Conservation (phyloP, 2,888 invertebrate species). For the Drosophila picticornis region DNA sequence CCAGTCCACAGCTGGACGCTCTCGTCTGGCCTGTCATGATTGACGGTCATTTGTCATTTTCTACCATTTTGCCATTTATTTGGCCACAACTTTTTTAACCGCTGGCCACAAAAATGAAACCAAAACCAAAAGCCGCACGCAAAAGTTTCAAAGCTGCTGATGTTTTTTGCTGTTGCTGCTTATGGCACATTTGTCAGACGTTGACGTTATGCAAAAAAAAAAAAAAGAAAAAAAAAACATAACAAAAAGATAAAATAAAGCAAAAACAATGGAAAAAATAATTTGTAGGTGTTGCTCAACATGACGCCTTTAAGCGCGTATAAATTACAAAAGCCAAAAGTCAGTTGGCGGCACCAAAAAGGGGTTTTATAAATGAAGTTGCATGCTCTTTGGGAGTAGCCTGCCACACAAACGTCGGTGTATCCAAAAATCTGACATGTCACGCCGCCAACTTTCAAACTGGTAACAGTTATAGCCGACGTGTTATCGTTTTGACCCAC, state of each 20-base stretch:
- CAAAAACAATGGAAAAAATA: slow-evolving; percentile 49
- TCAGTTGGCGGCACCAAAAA: slow-evolving; percentile 47
- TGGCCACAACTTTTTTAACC: slow-evolving; percentile 76
- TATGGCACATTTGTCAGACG: slow-evolving; percentile 82
- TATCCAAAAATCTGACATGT: slow-evolving; percentile 67
- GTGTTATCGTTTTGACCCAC: slow-evolving; percentile 68
- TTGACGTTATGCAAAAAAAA: slow-evolving; percentile 74
- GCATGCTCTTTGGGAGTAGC: slow-evolving; percentile 44
- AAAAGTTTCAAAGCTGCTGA: slow-evolving; percentile 59
- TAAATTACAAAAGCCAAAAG: slow-evolving; percentile 77
- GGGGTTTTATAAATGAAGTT: slow-evolving; percentile 76
- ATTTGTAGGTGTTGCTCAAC: slow-evolving; percentile 78
- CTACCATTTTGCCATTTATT: slow-evolving; percentile 75
- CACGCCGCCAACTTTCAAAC: slow-evolving; percentile 62
- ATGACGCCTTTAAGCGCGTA: slow-evolving; percentile 79
- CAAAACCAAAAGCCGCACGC: slow-evolving; percentile 69
- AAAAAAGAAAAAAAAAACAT: slow-evolving; percentile 25
- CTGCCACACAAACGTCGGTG: slow-evolving; percentile 10
- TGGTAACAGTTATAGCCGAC: slow-evolving; percentile 48
- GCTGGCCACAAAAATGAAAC: slow-evolving; percentile 64
- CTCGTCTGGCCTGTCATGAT: slow-evolving; percentile 83
- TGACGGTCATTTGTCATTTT: slow-evolving; percentile 85
- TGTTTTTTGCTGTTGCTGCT: slow-evolving; percentile 60
- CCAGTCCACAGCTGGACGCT: slow-evolving; percentile 52
- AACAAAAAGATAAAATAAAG: slow-evolving; percentile 8